phyloP scores from a whole-genome alignment of 2,888 invertebrate species.

The Hesperia comma region DNA sequence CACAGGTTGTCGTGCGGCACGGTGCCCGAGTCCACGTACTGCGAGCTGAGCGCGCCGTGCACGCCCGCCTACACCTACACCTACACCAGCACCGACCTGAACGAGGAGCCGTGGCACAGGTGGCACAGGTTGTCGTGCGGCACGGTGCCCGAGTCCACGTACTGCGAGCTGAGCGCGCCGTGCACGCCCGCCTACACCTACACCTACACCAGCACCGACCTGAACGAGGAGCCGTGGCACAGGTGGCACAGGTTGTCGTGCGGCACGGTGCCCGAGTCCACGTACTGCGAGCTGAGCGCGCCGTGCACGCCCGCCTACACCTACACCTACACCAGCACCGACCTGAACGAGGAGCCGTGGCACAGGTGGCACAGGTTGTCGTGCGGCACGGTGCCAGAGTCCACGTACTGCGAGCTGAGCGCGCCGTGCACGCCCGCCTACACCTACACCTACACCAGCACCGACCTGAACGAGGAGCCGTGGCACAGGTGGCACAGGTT shows the following conservation, averaged over 20 bases:
- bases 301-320: constrained; percentile 99
- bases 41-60: constrained; percentile 95
- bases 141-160: constrained; percentile 91
- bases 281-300: constrained; percentile 93
- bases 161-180: constrained; percentile 94
- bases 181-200: constrained; percentile 99
- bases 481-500: constrained; percentile 98
- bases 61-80: too few relatives aligned
- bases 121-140: constrained; percentile 97
- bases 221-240: constrained; percentile 89
- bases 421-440: constrained; percentile 98
- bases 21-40: constrained; percentile 92
- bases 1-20: constrained; percentile 96
- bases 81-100: too few relatives aligned
- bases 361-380: constrained; percentile 97
- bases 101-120: constrained; percentile 91
- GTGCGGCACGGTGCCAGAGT: constrained; percentile 92
- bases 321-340: too few relatives aligned
- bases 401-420: constrained; percentile 92
- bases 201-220: too few relatives aligned
- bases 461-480: constrained; percentile 82
- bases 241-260: constrained; percentile 97
- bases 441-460: too few relatives aligned
- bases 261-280: constrained; percentile 91
- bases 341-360: constrained; percentile 86